Percentiles rank a stretch among this genome's conserved stretches.
Conservation (phyloP, 2,888 invertebrate genomes). For the Brachyptera risi region DNA sequence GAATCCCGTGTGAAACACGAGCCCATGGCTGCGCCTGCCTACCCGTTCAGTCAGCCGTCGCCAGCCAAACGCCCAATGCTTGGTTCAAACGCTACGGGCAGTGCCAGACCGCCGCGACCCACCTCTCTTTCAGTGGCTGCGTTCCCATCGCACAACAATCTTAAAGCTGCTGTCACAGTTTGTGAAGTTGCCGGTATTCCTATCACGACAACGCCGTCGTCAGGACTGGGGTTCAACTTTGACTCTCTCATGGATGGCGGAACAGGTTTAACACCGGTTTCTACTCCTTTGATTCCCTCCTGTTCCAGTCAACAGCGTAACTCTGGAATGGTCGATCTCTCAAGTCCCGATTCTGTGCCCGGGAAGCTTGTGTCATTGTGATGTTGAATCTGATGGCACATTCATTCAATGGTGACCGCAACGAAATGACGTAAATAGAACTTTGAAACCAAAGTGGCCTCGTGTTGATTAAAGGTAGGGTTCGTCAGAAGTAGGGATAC, state of each 20-base stretch:
- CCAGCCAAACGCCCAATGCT: constrained; percentile 27
- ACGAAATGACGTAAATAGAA: too few relatives aligned
- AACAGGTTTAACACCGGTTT: constrained; percentile 85
- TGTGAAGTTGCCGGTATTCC: constrained; percentile 73
- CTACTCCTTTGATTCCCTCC: constrained; percentile 61
- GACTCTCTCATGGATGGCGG: constrained; percentile 92
- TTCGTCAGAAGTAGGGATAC: too few relatives aligned
- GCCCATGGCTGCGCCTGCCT: constrained; percentile 38
- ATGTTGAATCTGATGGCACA: too few relatives aligned
- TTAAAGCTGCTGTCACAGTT: constrained; percentile 42
- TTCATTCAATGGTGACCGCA: too few relatives aligned
- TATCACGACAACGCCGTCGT: constrained; percentile 82
- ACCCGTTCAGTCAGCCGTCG: constrained; percentile 23
- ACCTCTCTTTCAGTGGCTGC: constrained; percentile 44
- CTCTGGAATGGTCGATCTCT: constrained; percentile 51
- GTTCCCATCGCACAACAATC: constrained; percentile 40
- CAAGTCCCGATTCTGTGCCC: constrained; percentile 66
- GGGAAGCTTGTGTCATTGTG: constrained; percentile 82
- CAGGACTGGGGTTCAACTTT: constrained; percentile 84
- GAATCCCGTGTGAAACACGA: constrained; percentile 20
- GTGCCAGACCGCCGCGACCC: constrained; percentile 41
- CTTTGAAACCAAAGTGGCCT: too few relatives aligned
- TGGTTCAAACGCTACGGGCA: constrained; percentile 25
- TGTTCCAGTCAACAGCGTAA: constrained; percentile 75
- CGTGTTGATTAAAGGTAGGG: too few relatives aligned